phyloP scores from a whole-genome alignment of 2,888 invertebrate genomes.

The Gnatocerus cornutus region DNA sequence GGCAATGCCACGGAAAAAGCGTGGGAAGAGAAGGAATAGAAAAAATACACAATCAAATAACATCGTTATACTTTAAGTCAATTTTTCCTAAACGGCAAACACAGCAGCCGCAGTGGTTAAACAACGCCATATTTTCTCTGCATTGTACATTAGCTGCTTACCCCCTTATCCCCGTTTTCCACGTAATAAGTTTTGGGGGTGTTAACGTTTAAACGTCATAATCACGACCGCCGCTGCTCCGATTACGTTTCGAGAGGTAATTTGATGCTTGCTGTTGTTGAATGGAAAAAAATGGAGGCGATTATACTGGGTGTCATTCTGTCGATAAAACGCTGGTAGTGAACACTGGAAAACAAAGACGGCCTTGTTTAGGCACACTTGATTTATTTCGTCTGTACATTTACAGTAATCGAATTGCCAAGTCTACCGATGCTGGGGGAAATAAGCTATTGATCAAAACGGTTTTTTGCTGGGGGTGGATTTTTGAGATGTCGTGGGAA shows the following conservation, averaged over 20 bases:
- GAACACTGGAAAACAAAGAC: constrained; percentile 26
- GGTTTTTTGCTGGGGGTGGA: constrained; percentile 1
- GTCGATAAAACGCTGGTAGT: constrained; percentile 22
- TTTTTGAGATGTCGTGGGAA: background rate
- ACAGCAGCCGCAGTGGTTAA: background rate
- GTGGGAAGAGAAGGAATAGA: background rate
- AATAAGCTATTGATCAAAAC: constrained; percentile 45
- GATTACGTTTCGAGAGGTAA: constrained; percentile 29
- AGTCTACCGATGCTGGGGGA: constrained; percentile 35
- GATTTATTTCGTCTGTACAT: constrained; percentile 45
- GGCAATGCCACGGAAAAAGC: background rate
- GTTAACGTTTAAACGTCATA: constrained; percentile 16
- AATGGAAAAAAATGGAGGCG: constrained; percentile 26
- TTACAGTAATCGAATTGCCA: constrained; percentile 45
- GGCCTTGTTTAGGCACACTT: constrained; percentile 41
- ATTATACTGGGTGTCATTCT: constrained; percentile 33
- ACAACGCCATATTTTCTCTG: background rate
- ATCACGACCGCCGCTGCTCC: constrained; percentile 24
- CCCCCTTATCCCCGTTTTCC: background rate
- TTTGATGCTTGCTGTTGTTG: constrained; percentile 21
- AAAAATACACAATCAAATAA: constrained; percentile 1
- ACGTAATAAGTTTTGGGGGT: constrained; percentile 5
- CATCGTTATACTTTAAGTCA: background rate
- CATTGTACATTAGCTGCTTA: background rate
- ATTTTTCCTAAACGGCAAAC: background rate